Base-by-base conservation (phyloP, 2,113 vertebrate species). In the Ornithorhynchus anatinus region DNA sequence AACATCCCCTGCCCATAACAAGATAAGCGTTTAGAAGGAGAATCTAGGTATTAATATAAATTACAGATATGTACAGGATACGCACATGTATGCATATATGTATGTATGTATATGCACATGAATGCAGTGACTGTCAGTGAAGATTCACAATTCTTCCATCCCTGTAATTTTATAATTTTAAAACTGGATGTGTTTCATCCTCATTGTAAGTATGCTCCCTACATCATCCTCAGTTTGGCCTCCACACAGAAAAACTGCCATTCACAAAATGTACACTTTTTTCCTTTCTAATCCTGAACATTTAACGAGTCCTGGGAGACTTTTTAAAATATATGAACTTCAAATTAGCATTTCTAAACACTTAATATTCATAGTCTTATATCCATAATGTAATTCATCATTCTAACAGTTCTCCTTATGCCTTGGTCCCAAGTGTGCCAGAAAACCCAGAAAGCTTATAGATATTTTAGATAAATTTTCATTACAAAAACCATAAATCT, bases 301-400 rank as follows among this genome's bases (percentile, higher is more conserved):
- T 9, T 66, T 72, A 56, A 75, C 0, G 80, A 20, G 75, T 32
- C 38, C 16, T 38, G 0, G 57, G 36, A 13, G 14, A 67, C 33
- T 59, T 66, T 75, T 76, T 79, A 87, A 82, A 84, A 69, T 20
- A 52, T 5, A 69, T 54, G 66, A 51, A 37, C 64, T 73, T 79
- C 16, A 82, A 74, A 61, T 19, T 15, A 36, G 35, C 20, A 23
- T 79, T 47, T 53, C 45, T 59, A 72, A 68, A 35, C 9, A 1
- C 43, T 69, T 42, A 44, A 17, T 67, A 78, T 73, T 77, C 42
- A 63, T 5, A 14, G 20, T 12, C 37, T 66, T 7, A 29, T 59
- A 57, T 73, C 70, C 59, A 1, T 22, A 53, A 22, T 29, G 6
- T 3, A 27, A 45, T 38, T 64, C 4, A 3, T 50, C 51, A 40